phyloP scores from a whole-genome alignment of 2,797 vertebrate genomes.

The Lagodon rhomboides region DNA sequence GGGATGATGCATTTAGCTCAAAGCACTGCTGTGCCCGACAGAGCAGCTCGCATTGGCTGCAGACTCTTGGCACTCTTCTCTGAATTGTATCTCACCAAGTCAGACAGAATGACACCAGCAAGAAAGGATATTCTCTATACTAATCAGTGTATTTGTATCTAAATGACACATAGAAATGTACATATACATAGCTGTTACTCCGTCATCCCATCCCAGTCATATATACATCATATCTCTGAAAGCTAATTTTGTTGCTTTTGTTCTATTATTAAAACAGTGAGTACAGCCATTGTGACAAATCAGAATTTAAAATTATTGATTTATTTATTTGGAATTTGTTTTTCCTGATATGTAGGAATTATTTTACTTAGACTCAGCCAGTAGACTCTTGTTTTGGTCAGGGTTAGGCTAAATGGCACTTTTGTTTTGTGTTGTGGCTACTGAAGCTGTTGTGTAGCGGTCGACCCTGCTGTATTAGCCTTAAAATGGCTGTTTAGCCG shows the following conservation, averaged over 20 bases:
- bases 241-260: not conserved
- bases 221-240: not conserved
- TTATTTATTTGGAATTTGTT: not conserved
- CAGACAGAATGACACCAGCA: not conserved
- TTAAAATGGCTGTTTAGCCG: slow-evolving; percentile 28
- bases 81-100: too few species aligned
- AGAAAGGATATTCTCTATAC: too few species aligned
- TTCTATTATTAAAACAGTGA: not conserved
- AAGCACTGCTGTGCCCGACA: too few species aligned
- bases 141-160: not conserved
- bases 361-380: accelerated
- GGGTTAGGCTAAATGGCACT: not conserved
- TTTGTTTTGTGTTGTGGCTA: not conserved
- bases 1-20: too few species aligned
- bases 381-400: not conserved
- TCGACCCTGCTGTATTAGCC: slow-evolving; percentile 10
- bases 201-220: not conserved
- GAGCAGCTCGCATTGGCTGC: not conserved
- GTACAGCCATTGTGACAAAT: not conserved
- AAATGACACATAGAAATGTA: not conserved
- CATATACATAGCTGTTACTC: not conserved
- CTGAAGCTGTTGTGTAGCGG: too few species aligned
- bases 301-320: not conserved
- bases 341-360: not conserved
- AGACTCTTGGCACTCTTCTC: not conserved